These are phyloP conservation scores for Cyprinella venusta DNA, from an alignment of 2,797 vertebrate genomes.

Conservation along the genomic window DNA sequence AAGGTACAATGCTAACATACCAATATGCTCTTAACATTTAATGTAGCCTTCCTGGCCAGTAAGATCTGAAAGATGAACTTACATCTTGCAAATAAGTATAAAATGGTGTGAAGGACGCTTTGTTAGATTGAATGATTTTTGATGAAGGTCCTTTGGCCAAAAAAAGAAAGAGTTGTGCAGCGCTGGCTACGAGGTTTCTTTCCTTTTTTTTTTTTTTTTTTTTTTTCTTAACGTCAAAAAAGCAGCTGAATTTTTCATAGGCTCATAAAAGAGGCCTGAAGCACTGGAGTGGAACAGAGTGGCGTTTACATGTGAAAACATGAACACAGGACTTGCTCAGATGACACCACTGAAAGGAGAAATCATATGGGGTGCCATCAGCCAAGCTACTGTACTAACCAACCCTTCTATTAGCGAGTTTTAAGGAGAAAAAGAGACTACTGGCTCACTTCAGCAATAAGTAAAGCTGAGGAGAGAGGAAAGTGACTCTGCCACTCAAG, in stretches of 20 bases:
- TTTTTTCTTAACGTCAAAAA: constrained; percentile 17
- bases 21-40: constrained; percentile 33
- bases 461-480: constrained; percentile 62
- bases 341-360: constrained; percentile 43
- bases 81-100: constrained; percentile 4
- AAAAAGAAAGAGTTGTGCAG: background rate
- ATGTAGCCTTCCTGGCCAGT: background rate
- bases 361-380: constrained; percentile 49
- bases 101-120: background rate
- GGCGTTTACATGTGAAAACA: constrained; percentile 53
- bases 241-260: constrained; percentile 21
- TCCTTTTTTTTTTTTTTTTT: too few species aligned
- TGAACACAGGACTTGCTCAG: constrained; percentile 49
- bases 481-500: constrained; percentile 68
- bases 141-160: background rate
- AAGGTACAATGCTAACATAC: constrained; percentile 36
- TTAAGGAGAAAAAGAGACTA: constrained; percentile 12
- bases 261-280: constrained; percentile 44
- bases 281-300: constrained; percentile 37
- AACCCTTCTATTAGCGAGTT: constrained; percentile 44
- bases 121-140: background rate
- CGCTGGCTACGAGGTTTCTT: background rate
- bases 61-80: background rate
- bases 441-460: constrained; percentile 27
- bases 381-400: constrained; percentile 28